phyloP scores from a whole-genome alignment of 2,797 vertebrate genomes.

The Jordanella pulchra region DNA sequence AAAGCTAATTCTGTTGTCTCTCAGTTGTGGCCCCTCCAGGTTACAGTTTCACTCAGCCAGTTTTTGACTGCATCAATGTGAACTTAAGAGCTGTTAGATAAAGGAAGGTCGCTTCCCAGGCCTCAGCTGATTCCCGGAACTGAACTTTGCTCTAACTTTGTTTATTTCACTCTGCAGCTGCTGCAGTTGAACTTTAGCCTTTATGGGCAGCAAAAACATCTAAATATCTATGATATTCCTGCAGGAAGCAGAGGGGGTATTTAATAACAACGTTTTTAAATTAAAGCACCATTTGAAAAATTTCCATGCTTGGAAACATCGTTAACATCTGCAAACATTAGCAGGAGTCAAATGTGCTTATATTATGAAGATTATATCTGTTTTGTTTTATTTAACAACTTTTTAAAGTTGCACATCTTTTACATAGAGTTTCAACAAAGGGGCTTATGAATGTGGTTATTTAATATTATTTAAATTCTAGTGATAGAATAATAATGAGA shows the following conservation, averaged over 20 bases:
- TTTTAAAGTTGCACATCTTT: not conserved
- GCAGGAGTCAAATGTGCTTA: not conserved
- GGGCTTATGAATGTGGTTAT: not conserved
- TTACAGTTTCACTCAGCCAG: conserved; percentile 33
- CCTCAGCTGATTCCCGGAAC: conserved; percentile 23
- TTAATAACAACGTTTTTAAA: not conserved
- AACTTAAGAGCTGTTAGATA: conserved; percentile 51
- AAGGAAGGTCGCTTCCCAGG: conserved; percentile 37
- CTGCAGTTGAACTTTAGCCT: conserved; percentile 19
- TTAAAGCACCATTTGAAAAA: not conserved
- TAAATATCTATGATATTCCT: conserved; percentile 11
- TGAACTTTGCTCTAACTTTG: conserved; percentile 75
- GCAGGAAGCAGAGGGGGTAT: not conserved
- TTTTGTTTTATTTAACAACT: not conserved
- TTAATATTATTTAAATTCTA: not conserved
- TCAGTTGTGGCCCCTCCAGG: conserved; percentile 24
- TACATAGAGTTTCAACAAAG: not conserved
- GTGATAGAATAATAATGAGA: too few species aligned
- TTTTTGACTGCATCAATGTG: conserved; percentile 25
- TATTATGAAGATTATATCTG: not conserved
- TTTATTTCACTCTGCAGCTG: conserved; percentile 58
- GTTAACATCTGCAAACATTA: not conserved
- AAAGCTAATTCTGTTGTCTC: conserved; percentile 9
- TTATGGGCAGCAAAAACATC: conserved; percentile 14
- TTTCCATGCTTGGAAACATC: not conserved